phyloP scores from a whole-genome alignment of 2,797 vertebrate species.

The Emys orbicularis region DNA sequence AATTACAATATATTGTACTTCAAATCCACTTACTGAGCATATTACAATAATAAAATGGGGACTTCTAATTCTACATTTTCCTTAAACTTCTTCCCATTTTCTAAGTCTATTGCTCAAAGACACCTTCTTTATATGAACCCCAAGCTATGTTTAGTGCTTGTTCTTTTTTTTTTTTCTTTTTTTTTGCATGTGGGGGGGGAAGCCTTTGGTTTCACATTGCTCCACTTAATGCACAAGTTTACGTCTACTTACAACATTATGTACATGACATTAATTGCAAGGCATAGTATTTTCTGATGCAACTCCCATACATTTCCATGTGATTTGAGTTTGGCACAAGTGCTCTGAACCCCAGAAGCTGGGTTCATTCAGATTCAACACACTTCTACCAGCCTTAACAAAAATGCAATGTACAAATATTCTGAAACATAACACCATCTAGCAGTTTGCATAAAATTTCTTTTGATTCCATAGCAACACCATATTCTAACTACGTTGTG shows the following conservation, averaged over 20 bases:
- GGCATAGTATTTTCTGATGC: not conserved
- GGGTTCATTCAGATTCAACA: not conserved
- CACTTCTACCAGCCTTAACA: not conserved
- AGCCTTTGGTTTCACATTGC: not conserved
- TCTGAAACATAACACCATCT: not conserved
- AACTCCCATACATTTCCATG: not conserved
- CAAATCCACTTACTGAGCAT: not conserved
- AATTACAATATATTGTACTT: not conserved
- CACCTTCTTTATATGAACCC: not conserved
- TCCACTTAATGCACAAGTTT: not conserved
- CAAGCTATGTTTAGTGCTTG: not conserved
- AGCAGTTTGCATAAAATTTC: not conserved
- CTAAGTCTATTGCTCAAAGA: not conserved
- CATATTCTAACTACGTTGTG: not conserved
- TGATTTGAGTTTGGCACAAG: not conserved
- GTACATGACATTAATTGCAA: not conserved
- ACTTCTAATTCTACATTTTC: not conserved
- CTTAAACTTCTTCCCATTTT: not conserved
- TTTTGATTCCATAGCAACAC: conserved; percentile 57
- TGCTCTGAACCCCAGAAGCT: not conserved
- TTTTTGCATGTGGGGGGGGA: no score
- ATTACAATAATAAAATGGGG: not conserved
- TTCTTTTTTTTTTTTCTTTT: no score
- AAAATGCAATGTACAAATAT: not conserved
- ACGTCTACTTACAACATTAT: not conserved